Conservation (phyloP, 2,888 invertebrate species). For the Corbicula japonica region DNA sequence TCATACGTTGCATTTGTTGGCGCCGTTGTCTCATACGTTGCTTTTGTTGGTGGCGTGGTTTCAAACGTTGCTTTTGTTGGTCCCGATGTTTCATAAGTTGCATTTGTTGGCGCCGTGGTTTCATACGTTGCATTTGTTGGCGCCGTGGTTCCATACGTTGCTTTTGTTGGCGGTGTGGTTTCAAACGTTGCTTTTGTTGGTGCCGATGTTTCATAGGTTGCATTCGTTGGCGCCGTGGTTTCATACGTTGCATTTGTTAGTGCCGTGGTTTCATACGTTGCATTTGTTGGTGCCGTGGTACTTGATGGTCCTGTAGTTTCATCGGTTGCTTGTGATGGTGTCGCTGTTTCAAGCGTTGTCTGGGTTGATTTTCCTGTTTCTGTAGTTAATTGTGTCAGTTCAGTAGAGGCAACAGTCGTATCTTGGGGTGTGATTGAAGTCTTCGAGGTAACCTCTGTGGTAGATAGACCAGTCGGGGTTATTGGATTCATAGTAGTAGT, state of each 20-base stretch:
- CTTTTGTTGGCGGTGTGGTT: background rate
- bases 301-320: background rate
- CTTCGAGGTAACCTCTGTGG: no score
- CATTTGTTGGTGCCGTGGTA: background rate
- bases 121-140: background rate
- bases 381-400: background rate
- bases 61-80: slow-evolving; percentile 5
- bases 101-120: slow-evolving; percentile 1
- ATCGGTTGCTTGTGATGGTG: background rate
- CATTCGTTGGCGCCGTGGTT: background rate
- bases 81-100: background rate
- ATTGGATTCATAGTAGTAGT: no score
- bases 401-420: no score
- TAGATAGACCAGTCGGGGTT: no score
- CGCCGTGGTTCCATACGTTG: background rate
- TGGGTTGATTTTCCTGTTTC: background rate
- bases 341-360: background rate
- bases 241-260: background rate
- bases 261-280: background rate
- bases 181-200: background rate
- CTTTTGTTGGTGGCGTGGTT: slow-evolving; percentile 31
- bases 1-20: slow-evolving; percentile 35
- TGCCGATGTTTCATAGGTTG: background rate
- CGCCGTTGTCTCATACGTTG: slow-evolving; percentile 29
- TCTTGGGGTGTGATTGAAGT: no score